Conservation (phyloP, 2,797 vertebrate genomes). For the Chelon labrosus region DNA sequence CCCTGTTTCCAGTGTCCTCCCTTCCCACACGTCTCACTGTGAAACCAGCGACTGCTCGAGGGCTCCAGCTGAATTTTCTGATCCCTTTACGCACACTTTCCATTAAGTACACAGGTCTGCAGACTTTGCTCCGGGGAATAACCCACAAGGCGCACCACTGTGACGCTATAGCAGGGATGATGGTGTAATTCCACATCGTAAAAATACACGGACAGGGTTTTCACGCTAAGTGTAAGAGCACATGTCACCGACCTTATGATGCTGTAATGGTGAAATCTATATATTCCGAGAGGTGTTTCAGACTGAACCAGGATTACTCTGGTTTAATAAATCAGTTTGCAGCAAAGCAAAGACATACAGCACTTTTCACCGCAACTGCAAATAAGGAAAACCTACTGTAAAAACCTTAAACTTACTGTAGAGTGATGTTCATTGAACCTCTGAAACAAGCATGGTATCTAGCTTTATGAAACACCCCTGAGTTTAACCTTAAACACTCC, state of each 20-base stretch:
- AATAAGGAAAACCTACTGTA: neutral
- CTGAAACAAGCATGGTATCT: neutral
- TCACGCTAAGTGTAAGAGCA: conserved; percentile 20
- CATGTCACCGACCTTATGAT: neutral
- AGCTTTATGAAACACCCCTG: neutral
- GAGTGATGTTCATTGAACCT: neutral
- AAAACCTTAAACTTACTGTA: too few relatives aligned
- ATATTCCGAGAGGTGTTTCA: conserved; percentile 6
- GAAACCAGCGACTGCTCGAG: neutral
- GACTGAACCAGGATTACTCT: conserved; percentile 1
- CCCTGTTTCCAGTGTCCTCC: neutral
- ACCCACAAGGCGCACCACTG: conserved; percentile 10
- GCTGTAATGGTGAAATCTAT: neutral
- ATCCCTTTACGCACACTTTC: conserved; percentile 24
- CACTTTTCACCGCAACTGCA: neutral
- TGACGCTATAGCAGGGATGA: neutral
- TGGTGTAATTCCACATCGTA: neutral
- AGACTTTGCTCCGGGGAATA: conserved; percentile 6
- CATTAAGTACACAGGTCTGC: conserved; percentile 9
- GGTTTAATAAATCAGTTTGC: neutral
- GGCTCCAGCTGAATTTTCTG: conserved; percentile 11
- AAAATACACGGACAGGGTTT: neutral
- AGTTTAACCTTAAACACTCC: neutral
- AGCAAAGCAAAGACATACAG: neutral
- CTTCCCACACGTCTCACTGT: neutral